Base-by-base conservation (phyloP, 92 coral and sea anemone genomes). In the Zoanthus sansibaricus region DNA sequence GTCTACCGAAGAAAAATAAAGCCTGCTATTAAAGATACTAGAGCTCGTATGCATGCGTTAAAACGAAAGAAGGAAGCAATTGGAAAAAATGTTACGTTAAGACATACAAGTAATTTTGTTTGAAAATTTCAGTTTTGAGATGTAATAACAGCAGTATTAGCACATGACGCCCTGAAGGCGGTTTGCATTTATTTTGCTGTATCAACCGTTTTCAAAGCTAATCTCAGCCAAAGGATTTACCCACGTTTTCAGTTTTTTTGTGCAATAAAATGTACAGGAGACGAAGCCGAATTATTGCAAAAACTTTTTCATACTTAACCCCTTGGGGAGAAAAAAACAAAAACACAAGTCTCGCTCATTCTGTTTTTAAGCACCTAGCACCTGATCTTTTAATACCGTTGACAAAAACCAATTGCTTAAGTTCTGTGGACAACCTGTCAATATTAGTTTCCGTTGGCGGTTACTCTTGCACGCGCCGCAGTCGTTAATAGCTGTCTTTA, bases 381-480 rank as follows among this genome's bases (percentile, higher is more conserved):
- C 15, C 66, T 58, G 66, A 11, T 58, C 66, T 11, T 58, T 14
- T 11, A 58, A 58, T 46, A 46, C 45, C 0, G 25, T 46, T 45
- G 20, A 21, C 49, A 16, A 67, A 67, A 67, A 7, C 7, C 72
- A 67, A 67, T 18, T 67, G 72, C 72, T 67, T 20, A 25, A 9
- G 18, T 75, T 75, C 15, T 18, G 46, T 30, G 64, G 32, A 74
- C 59, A 74, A 74, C 32, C 79, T 48, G 79, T 51, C 17, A 48
- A 14, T 2, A 15, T 18, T 75, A 75, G 25, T 75, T 75, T 75
- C 44, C 79, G 42, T 7, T 21, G 62, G 30, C 2, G 79, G 79
- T 42, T 75, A 49, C 46, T 42, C 79, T 75, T 49, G 64, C 64
- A 75, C 79, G 79, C 79, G 64, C 45, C 79, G 33, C 79, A 44